phyloP scores from a whole-genome alignment of 2,888 invertebrate genomes.

The Nezara viridula region DNA sequence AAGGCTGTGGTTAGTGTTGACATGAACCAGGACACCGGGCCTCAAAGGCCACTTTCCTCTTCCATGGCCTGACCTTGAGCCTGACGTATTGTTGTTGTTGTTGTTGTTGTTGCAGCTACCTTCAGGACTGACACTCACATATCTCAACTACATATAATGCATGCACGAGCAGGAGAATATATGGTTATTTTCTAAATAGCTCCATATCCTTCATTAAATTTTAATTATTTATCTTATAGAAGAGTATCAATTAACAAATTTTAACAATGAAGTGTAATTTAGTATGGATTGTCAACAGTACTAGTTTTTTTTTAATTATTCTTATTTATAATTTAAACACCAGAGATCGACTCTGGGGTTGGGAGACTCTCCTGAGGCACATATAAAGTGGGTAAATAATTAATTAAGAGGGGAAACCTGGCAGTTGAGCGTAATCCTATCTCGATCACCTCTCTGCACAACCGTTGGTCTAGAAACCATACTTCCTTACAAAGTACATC shows the following conservation, averaged over 20 bases:
- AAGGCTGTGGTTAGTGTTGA: constrained; percentile 76
- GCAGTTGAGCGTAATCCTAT: too few species aligned
- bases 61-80: constrained; percentile 13
- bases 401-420: too few species aligned
- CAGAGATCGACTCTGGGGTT: too few species aligned
- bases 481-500: too few species aligned
- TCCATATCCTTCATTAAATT: constrained; percentile 30
- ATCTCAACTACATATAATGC: constrained; percentile 53
- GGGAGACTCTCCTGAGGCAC: too few species aligned
- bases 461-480: too few species aligned
- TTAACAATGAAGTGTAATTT: not conserved
- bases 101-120: constrained; percentile 63
- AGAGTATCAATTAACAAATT: not conserved
- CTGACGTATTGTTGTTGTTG: constrained; percentile 62
- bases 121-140: constrained; percentile 62
- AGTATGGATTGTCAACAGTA: not conserved
- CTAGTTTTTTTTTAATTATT: not conserved
- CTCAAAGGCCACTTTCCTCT: constrained; percentile 82
- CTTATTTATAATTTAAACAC: too few species aligned
- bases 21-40: constrained; percentile 89
- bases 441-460: too few species aligned
- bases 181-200: not conserved
- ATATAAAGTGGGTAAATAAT: too few species aligned
- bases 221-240: not conserved
- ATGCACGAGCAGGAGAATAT: constrained; percentile 30